Evolutionary conservation across 2,113 vertebrate species (phyloP), one percentile per base, ranked within the genome.

Genomic region (Lophotis ruficrista): DNA sequence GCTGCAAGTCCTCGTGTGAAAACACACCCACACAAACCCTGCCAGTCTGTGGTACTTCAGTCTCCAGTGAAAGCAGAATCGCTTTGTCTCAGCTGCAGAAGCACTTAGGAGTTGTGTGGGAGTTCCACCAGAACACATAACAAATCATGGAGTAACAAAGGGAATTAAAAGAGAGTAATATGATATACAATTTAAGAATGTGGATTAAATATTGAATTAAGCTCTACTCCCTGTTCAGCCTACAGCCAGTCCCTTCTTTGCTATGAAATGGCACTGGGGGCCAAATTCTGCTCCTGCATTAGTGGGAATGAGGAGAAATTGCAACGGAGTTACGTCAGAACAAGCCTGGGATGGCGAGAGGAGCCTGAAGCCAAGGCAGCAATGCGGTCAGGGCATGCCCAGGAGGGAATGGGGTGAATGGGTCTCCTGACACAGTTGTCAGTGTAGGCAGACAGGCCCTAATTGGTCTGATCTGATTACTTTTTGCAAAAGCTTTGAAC

Each of bases 401-500:
- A 94, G 91, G 33, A 94, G 84, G 68, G 83, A 73, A 60, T 28
- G 47, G 51, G 79, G 27, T 81, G 56, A 66, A 28, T 2, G 0
- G 65, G 72, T 84, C 88, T 94, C 80, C 92, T 79, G 90, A 76
- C 92, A 95, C 91, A 94, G 92, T 89, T 89, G 95, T 96, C 87
- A 92, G 72, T 71, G 86, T 89, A 90, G 90, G 94, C 85, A 92
- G 93, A 93, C 89, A 95, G 90, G 70, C 87, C 85, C 91, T 97
- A 95, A 97, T 92, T 89, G 95, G 89, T 54, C 84, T 89, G 93
- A 90, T 91, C 87, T 95, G 83, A 89, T 81, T 57, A 56, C 93
- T 83, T 90, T 96, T 87, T 86, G 84, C 90, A 96, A 91, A 94
- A 93, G 93, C 89, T 97, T 97, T 95, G 94, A 96, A 94, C 93